Percentiles rank a stretch among this genome's conserved stretches.
These are phyloP conservation scores for Mantis religiosa DNA, from an alignment of 2,888 invertebrate species.

Conservation along the genomic window DNA sequence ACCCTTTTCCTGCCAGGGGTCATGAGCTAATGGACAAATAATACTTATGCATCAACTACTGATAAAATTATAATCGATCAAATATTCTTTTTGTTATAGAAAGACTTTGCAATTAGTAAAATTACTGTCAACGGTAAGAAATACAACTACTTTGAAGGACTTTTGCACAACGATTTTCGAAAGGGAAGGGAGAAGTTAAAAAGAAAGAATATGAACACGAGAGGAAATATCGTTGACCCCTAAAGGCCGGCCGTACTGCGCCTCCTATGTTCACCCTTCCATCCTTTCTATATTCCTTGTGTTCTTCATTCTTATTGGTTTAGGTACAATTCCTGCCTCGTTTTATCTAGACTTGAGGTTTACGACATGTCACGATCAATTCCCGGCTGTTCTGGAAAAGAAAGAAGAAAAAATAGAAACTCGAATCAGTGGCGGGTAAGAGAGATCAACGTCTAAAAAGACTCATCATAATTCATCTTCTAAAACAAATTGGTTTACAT, in stretches of 20 bases:
- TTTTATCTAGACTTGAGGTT: constrained; percentile 16
- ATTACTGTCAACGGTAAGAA: too few species aligned
- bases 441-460: too few species aligned
- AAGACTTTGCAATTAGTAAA: too few species aligned
- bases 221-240: background rate
- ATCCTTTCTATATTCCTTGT: background rate
- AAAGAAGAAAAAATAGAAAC: background rate
- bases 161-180: background rate
- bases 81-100: too few species aligned
- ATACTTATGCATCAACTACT: too few species aligned
- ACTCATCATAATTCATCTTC: too few species aligned
- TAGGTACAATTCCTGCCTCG: background rate
- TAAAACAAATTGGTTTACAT: too few species aligned
- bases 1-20: too few species aligned
- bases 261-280: background rate
- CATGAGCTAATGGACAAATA: too few species aligned
- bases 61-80: too few species aligned
- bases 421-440: background rate
- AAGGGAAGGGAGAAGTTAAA: background rate
- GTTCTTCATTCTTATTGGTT: constrained; percentile 5
- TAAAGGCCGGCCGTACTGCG: background rate
- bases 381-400: background rate
- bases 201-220: background rate
- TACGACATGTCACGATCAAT: constrained; percentile 16
- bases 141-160: too few species aligned